Base-by-base conservation (phyloP, 1,140 invertebrate species). In the Orius laevigatus region DNA sequence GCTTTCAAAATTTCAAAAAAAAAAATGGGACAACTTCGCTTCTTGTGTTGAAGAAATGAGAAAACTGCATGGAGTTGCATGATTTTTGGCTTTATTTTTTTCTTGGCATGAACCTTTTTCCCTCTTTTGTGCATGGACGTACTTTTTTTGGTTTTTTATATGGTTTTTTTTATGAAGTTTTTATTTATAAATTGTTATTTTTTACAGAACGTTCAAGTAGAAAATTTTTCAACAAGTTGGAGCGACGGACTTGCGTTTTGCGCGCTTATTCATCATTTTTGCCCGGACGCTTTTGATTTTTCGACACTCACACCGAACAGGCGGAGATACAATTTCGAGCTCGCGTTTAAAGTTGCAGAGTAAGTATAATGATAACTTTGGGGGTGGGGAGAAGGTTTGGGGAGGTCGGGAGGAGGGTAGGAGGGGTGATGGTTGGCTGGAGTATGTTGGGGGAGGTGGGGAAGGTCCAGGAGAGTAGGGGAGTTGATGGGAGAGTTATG, bases 311-410 rank as follows among this genome's bases (percentile, higher is more conserved):
- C 81, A 61, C 79, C 90, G 42, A 81, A 92, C 65, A 78, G 89
- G 61, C 78, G 91, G 59, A 76, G 84, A 62, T 72, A 88, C 62
- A 98, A 98, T 68, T 97, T 98, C 61, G 84, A 91, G 62, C 71
- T 98, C 62, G 94, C 92, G 67, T 98, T 98, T 75, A 81, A 76
- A 70, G 80, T 87, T 62, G 92, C 92, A 57, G 91, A 97, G 93
- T 98, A 74, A 84, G 85, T 78, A 59, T 34, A 34, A 8, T 34
- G n/a, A 34, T 34, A 34, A 6, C 8, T 8, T 34, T n/a, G 33
- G 8, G 8, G 8, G 33, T 8, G 33, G 8, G 33, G n/a, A 8
- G 8, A 34, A 34, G n/a, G n/a, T n/a, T n/a, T n/a, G n/a, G n/a
- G 54, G 31, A 9, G 42, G 25, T 11, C 11, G 4, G 16, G 14